Percentiles rank a stretch among this genome's conserved stretches.
Conservation (phyloP, 1,140 invertebrate species). For the Drosophila nannoptera region DNA sequence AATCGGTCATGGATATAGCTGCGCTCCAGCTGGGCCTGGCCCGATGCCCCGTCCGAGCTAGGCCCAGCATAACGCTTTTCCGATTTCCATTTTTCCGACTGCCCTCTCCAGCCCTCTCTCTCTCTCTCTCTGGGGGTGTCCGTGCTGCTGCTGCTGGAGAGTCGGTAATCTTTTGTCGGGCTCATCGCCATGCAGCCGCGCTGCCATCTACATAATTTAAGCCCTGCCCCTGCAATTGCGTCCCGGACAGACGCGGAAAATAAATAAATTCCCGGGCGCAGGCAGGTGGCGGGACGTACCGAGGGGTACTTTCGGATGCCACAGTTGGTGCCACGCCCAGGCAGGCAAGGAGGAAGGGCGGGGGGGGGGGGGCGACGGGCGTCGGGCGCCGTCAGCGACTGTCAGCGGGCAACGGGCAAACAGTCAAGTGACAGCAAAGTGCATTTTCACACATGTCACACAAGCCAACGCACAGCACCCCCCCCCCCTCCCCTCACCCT, state of each 20-base stretch:
- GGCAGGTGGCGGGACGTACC: not conserved
- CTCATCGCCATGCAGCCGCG: slow-evolving; percentile 32
- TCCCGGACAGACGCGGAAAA: slow-evolving; percentile 33
- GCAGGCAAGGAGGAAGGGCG: too few species aligned
- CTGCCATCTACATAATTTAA: slow-evolving; percentile 36
- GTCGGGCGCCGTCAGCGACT: slow-evolving; percentile 11
- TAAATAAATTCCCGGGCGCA: slow-evolving; percentile 42
- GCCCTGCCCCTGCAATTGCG: slow-evolving; percentile 22
- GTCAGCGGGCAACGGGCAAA: slow-evolving; percentile 37
- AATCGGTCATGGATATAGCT: too few species aligned
- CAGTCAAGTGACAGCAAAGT: slow-evolving; percentile 66
- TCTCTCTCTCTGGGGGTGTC: too few species aligned
- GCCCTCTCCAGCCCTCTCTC: too few species aligned
- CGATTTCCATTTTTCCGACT: slow-evolving; percentile 3
- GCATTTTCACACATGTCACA: slow-evolving; percentile 71
- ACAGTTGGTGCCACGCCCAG: not conserved
- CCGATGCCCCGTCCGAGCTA: slow-evolving; percentile 12
- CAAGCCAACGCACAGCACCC: slow-evolving; percentile 10
- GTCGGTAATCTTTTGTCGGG: slow-evolving; percentile 32
- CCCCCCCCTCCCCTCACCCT: too few species aligned
- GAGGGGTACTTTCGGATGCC: slow-evolving; percentile 13
- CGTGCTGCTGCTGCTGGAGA: slow-evolving; percentile 3
- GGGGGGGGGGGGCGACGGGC: too few species aligned
- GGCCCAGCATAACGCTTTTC: slow-evolving; percentile 18
- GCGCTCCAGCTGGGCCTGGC: too few species aligned